Evolutionary conservation across 2,888 invertebrate genomes (phyloP).

Genomic region (Pomacea canaliculata): DNA sequence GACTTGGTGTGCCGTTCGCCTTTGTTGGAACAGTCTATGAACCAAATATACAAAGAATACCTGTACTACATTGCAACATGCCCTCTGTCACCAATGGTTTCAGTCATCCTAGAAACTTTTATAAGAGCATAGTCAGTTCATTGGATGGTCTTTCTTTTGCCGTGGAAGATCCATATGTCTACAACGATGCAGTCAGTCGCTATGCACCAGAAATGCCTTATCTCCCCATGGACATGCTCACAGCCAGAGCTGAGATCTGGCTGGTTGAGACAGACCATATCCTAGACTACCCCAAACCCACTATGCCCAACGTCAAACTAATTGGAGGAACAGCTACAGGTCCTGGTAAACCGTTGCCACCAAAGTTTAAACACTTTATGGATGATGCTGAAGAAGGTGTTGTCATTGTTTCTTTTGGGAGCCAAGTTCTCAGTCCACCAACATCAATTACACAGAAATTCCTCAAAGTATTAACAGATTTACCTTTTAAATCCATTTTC

Average conservation of each 20-base stretch:
- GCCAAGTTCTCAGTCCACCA: slow-evolving; percentile 27
- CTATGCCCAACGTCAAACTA: slow-evolving; percentile 36
- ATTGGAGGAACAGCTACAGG: slow-evolving; percentile 38
- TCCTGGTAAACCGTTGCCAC: slow-evolving; percentile 37
- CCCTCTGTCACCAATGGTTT: background rate
- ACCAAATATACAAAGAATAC: slow-evolving; percentile 5
- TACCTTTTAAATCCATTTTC: slow-evolving; percentile 30
- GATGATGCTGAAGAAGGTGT: slow-evolving; percentile 36
- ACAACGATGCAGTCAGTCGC: slow-evolving; percentile 5
- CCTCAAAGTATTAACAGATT: slow-evolving; percentile 9
- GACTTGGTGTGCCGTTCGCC: slow-evolving; percentile 21
- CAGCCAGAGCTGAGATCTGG: slow-evolving; percentile 31
- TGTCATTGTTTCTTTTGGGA: slow-evolving; percentile 43
- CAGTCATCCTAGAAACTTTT: slow-evolving; percentile 6
- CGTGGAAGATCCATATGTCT: background rate
- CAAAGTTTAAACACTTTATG: slow-evolving; percentile 35
- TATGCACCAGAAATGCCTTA: slow-evolving; percentile 28
- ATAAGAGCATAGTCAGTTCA: background rate
- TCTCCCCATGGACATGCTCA: slow-evolving; percentile 17
- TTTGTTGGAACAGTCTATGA: slow-evolving; percentile 23
- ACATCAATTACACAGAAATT: slow-evolving; percentile 8
- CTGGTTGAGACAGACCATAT: slow-evolving; percentile 36
- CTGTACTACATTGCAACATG: slow-evolving; percentile 12
- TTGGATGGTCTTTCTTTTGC: background rate
- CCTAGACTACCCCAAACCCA: slow-evolving; percentile 35